phyloP scores from a whole-genome alignment of 2,888 invertebrate genomes.

The Stomorhina lunata region DNA sequence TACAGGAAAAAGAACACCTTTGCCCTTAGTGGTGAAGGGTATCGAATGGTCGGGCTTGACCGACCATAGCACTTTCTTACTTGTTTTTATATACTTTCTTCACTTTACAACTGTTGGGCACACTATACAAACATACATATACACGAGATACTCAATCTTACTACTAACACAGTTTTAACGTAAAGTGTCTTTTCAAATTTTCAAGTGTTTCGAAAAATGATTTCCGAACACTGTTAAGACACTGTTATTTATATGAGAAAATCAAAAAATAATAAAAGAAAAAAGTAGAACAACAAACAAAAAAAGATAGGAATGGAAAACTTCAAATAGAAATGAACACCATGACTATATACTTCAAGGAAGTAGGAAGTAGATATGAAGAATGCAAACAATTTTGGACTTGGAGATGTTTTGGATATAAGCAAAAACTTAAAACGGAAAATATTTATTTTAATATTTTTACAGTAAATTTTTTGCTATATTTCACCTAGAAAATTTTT shows the following conservation, averaged over 20 bases:
- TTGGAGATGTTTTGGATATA: constrained; percentile 31
- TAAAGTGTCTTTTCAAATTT: constrained; percentile 36
- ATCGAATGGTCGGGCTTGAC: too few relatives aligned
- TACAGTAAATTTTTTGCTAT: too few relatives aligned
- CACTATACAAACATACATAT: not conserved
- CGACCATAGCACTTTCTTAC: too few relatives aligned
- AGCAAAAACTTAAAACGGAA: too few relatives aligned
- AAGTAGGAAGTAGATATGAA: not conserved
- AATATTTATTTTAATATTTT: too few relatives aligned
- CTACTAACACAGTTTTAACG: not conserved
- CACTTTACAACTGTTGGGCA: not conserved
- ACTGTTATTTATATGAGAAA: constrained; percentile 33
- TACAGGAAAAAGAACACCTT: too few relatives aligned
- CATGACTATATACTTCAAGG: constrained; percentile 3
- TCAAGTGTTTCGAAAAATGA: constrained; percentile 46
- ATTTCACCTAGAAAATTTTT: too few relatives aligned
- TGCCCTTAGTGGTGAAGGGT: too few relatives aligned
- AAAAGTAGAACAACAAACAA: not conserved
- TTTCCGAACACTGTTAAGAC: constrained; percentile 38
- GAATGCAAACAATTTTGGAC: not conserved
- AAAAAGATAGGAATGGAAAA: not conserved
- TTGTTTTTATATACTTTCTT: too few relatives aligned
- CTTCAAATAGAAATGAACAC: constrained; percentile 15
- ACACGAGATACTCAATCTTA: not conserved
- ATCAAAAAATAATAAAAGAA: not conserved